Evolutionary conservation across 2,888 invertebrate species (phyloP), one percentile per base, ranked within the genome.

Genomic region (Dicyrtomina minuta): DNA sequence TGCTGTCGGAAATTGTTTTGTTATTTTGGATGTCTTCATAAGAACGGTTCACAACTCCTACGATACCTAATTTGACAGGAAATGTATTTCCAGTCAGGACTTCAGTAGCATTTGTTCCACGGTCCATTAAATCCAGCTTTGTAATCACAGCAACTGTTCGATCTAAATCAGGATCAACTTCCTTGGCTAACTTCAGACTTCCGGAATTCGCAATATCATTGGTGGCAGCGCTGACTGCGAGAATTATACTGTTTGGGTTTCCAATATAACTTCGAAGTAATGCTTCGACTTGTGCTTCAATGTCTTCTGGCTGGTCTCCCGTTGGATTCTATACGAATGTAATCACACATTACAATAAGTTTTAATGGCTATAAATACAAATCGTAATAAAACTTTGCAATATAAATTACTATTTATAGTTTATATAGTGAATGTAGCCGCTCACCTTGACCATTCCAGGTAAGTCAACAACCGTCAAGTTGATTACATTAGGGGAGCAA

Each of bases 51-150:
- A 99, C 96, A 3, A 99, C 96, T 70, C 99, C 96, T 79, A 99
- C 95, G 79, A 99, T 99, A 71, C 99, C 98, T 71, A 99, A 85
- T 83, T 98, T 99, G 8, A 99, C 97, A 20, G 98, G 98, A 80
- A 99, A 97, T 26, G 98, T 92, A 75, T 96, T 87, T 1, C 99
- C 99, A 82, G 95, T 96, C 56, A 99, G 84, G 77, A 98, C 95
- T 33, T 33, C 33, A 3, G 8, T 33, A 82, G 99, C 98, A 82
- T 97, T 95, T 0, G 98, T 99, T 33, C 33, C 33, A 3, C 4
- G 3, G 33, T 33, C 33, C 33, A 33, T 33, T 33, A 33, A 8
- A 33, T 33, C 33, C 33, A 33, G 8, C 33, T 33, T 33, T 33
- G 33, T 33, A 8, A 33, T 33, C 4, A 33, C 33, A 3, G 8